Evolutionary conservation across 2,113 vertebrate species (phyloP).

Genomic region (Callopanchax toddi): DNA sequence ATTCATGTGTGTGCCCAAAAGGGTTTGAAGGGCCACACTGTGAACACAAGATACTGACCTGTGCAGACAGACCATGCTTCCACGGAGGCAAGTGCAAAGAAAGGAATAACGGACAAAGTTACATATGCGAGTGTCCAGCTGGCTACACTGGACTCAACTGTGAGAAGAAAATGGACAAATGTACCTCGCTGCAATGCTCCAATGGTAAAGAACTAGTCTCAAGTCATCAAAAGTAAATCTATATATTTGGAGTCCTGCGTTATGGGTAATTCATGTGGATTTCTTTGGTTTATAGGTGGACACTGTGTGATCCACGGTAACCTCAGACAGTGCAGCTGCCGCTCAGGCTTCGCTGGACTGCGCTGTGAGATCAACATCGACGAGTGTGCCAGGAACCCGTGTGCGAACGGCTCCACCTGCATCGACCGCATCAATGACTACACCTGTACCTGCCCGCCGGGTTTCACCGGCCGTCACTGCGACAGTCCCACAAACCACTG

Average conservation of each 20-base stretch:
- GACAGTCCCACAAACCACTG: conserved; percentile 87
- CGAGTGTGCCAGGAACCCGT: conserved; percentile 89
- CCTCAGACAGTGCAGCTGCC: conserved; percentile 89
- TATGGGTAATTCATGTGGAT: not conserved
- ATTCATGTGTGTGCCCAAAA: conserved; percentile 86
- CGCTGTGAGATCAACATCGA: conserved; percentile 90
- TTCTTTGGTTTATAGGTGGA: conserved; percentile 79
- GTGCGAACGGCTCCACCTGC: conserved; percentile 91
- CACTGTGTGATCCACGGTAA: conserved; percentile 87
- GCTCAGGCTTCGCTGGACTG: conserved; percentile 88
- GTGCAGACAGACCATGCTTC: conserved; percentile 92
- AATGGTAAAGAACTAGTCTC: conserved; percentile 84
- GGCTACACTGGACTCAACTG: conserved; percentile 97
- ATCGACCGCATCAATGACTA: conserved; percentile 89
- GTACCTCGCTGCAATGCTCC: conserved; percentile 89
- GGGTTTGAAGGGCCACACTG: conserved; percentile 92
- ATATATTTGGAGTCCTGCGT: not conserved
- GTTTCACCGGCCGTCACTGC: conserved; percentile 92
- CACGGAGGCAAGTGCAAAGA: conserved; percentile 89
- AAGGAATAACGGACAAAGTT: conserved; percentile 85
- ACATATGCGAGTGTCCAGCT: conserved; percentile 88
- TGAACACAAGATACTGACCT: conserved; percentile 90
- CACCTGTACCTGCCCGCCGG: conserved; percentile 89
- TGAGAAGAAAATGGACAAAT: conserved; percentile 94
- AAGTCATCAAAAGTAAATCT: not conserved